Percentiles rank a stretch among this genome's conserved stretches.
Conservation (phyloP, 2,888 invertebrate genomes). For the Thymelicus sylvestris region DNA sequence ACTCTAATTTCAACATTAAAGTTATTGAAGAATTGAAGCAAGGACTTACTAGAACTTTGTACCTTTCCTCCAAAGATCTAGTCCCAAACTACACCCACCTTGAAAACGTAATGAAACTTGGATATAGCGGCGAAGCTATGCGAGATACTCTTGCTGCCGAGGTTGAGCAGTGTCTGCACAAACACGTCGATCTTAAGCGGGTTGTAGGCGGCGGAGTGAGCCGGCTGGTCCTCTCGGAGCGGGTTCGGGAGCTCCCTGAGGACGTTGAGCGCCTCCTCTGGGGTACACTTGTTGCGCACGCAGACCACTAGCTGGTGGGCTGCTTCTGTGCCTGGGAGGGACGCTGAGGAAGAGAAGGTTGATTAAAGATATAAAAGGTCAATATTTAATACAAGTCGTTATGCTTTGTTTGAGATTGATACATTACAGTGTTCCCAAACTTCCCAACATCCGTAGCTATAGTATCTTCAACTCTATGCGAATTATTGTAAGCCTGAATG, state of each 20-base stretch:
- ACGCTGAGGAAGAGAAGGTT: constrained; percentile 72
- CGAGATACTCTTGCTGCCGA: constrained; percentile 98
- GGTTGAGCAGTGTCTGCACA: constrained; percentile 96
- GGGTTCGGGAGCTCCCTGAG: constrained; percentile 95
- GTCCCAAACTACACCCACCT: constrained; percentile 86
- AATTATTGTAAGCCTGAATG: no score
- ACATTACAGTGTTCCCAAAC: no score
- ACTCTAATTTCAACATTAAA: no score
- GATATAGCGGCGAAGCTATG: constrained; percentile 99
- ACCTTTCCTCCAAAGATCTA: no score
- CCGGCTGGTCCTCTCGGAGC: constrained; percentile 88
- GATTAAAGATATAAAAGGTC: no score
- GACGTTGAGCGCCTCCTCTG: constrained; percentile 95
- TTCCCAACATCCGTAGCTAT: no score
- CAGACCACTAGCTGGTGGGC: constrained; percentile 95
- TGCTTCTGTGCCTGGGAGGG: constrained; percentile 91
- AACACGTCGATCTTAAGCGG: constrained; percentile 98
- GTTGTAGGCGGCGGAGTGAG: constrained; percentile 91
- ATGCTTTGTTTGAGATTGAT: no score
- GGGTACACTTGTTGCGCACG: constrained; percentile 94
- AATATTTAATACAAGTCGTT: no score
- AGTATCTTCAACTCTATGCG: no score
- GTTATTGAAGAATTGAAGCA: no score
- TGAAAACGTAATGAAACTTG: constrained; percentile 96
- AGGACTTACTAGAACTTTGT: no score